These are phyloP conservation scores for Nycticryphes semicollaris DNA, from an alignment of 2,113 vertebrate genomes.

Conservation along the genomic window DNA sequence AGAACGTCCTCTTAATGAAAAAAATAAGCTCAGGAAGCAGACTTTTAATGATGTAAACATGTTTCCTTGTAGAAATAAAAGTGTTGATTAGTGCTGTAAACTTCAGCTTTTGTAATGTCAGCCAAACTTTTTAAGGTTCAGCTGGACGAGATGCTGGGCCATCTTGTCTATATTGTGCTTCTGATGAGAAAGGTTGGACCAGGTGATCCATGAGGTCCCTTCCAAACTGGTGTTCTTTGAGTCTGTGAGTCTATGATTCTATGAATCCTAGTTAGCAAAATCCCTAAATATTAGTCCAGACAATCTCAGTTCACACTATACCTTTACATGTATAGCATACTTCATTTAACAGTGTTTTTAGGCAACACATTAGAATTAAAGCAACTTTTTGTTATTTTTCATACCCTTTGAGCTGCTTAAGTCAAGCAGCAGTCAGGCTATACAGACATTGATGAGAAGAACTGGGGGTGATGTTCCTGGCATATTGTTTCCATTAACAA, in stretches of 20 bases:
- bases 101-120: background rate
- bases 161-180: background rate
- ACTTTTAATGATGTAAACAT: background rate
- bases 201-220: background rate
- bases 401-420: background rate
- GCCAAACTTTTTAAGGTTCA: background rate
- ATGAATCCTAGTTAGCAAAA: background rate
- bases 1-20: background rate
- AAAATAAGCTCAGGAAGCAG: background rate
- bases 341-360: background rate
- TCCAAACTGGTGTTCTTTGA: background rate
- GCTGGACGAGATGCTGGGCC: background rate
- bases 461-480: background rate
- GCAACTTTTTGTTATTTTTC: background rate
- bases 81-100: background rate
- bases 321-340: background rate
- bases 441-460: fast-evolving
- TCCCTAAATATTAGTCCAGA: too few relatives aligned
- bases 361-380: fast-evolving
- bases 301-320: background rate
- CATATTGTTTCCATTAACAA: fast-evolving
- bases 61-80: background rate
- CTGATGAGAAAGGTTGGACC: background rate
- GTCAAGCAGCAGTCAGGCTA: background rate
- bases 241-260: background rate